Evolutionary conservation across 2,888 invertebrate genomes (phyloP), one percentile per base, ranked within the genome.

Genomic region (Dynastes grantii): DNA sequence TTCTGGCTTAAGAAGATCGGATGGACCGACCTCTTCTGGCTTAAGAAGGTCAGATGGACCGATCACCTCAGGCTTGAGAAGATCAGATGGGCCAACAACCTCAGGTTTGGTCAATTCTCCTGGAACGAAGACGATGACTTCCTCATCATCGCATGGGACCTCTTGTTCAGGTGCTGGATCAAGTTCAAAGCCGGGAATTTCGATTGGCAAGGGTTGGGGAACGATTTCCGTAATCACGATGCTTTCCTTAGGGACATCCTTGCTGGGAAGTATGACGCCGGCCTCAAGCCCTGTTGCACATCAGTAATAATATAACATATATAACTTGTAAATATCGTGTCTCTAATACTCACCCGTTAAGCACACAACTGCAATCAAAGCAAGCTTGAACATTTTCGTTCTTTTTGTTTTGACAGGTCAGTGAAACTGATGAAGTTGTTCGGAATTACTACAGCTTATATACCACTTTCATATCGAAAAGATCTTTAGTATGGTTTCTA

Each of bases 151-250:
- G 22, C 49, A 51, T 51, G 29, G 2, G 8, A 27, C 68, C 40
- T 68, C 68, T 0, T 27, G 51, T 68, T 77, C 68, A 2, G 78
- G 78, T 49, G 49, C 73, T 64, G 73, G 73, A 8, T 32, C 27
- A 8, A 6, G n/a, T 32, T 78, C 73, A 16, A 77, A 37, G 27
- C 32, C 67, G 40, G 65, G 29, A 32, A 51, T 65, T 45, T 76
- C 76, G 13, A 71, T 71, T 5, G 71, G 71, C 9, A 71, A 27
- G 2, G 71, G 53, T 53, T 27, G 8, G 29, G 16, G 13, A 27
- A 13, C 13, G n/a, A 63, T n/a, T 2, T 29, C 32, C 29, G 63
- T 8, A 13, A 63, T 27, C 2, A 9, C 13, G 2, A 32, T 32
- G 13, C 27, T 61, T 6, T 27, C 27, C 13, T 27, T 63, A 1